These are phyloP conservation scores for Pachyuromys duprasi DNA, from an alignment of 2,797 vertebrate species.

Conservation along the genomic window DNA sequence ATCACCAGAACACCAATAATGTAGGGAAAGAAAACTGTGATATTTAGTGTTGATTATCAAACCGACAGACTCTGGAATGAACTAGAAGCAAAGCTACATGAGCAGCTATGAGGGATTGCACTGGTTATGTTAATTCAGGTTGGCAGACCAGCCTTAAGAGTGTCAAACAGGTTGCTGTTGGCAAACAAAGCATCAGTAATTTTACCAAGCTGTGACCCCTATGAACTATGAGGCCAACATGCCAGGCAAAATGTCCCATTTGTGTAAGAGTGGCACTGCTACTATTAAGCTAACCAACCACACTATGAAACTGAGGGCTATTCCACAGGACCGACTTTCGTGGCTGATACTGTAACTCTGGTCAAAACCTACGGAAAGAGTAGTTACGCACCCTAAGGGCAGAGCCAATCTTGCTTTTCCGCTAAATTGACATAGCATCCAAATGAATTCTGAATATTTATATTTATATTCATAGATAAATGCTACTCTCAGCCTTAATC, in stretches of 20 bases:
- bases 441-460: not conserved
- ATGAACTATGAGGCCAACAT: not conserved
- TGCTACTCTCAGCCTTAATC: not conserved
- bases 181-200: too few relatives aligned
- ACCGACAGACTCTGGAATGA: not conserved
- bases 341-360: not conserved
- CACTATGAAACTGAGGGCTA: not conserved
- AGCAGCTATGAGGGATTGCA: not conserved
- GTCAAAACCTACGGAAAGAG: too few relatives aligned
- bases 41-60: not conserved
- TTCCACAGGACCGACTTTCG: not conserved
- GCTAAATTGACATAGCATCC: not conserved
- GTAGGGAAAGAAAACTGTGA: not conserved
- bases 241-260: not conserved
- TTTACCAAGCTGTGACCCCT: too few relatives aligned
- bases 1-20: not conserved
- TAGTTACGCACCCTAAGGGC: not conserved
- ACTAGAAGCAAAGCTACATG: not conserved
- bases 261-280: not conserved
- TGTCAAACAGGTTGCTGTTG: not conserved
- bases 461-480: not conserved
- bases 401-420: not conserved
- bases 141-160: not conserved
- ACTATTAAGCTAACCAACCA: not conserved
- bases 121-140: not conserved